Base-by-base conservation (phyloP, 2,797 vertebrate species). In the Ctenopoma multispine region DNA sequence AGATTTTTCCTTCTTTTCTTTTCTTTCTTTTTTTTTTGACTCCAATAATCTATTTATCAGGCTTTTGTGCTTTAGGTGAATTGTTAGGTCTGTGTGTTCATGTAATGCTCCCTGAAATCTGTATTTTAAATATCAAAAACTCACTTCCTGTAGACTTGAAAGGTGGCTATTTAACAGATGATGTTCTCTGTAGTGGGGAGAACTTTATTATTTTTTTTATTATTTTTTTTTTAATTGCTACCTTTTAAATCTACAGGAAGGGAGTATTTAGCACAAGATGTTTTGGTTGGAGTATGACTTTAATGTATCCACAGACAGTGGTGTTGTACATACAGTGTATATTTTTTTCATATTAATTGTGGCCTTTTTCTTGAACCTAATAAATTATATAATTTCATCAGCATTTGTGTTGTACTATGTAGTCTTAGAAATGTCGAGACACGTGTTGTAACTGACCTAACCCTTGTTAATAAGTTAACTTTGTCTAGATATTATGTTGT, bases 311-410 rank as follows among this genome's bases (percentile, higher is more conserved):
- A 44, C 53, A 41, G 57, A 58, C 10, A 3, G 46, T 67, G 57
- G 55, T 85, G 55, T 78, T 88, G 90, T 91, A 88, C 56, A 90
- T 87, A 78, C 36, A 70, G 56, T 83, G 49, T 81, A 63, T 77
- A 64, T 85, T 80, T 74, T 63, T 47, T 79, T 66, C 15, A 34
- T 77, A 55, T 81, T 70, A 36, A 68, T n/a, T n/a, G 7, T n/a
- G 29, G 29, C 29, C 29, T 38, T 71, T 29, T 60, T 41, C 57
- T 63, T 41, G 3, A 48, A 56, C 54, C 47, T 72, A 64, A 38
- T 89, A 77, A 69, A 6, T 80, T 79, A 67, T 49, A 40, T 64
- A 1, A 17, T 58, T 83, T 63, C 54, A 29, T 14, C 54, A 60
- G 60, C 36, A 5, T 66, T 60, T 65, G 10, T 81, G 44, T 53